Conservation (phyloP, 2,113 vertebrate species). For the Motacilla alba region DNA sequence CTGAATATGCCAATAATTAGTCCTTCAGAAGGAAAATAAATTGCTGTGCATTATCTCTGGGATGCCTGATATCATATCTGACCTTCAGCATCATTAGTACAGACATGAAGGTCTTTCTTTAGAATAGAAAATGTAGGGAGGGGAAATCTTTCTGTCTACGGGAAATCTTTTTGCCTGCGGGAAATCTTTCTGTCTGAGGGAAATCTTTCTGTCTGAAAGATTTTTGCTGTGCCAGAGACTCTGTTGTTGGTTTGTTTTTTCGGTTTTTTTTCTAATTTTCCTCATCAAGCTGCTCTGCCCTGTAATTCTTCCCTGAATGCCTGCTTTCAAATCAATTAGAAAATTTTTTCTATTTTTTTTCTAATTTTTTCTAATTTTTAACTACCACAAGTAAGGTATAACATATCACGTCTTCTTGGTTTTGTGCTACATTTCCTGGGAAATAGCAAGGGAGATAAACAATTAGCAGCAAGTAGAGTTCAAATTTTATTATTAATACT, state of each 20-base stretch:
- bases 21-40: constrained; percentile 63
- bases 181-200: too few relatives aligned
- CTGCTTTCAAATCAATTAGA: constrained; percentile 51
- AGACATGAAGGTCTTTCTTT: constrained; percentile 34
- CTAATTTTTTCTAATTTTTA: background rate
- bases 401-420: background rate
- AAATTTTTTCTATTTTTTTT: background rate
- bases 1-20: constrained; percentile 64
- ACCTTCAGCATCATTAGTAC: constrained; percentile 70
- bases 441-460: background rate
- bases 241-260: background rate
- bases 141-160: background rate
- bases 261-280: background rate
- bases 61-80: constrained; percentile 56
- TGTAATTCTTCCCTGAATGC: constrained; percentile 43
- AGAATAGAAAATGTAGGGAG: background rate
- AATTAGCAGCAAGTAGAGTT: background rate
- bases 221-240: background rate
- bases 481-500: background rate
- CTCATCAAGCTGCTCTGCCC: constrained; percentile 4
- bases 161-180: too few relatives aligned
- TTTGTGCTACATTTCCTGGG: background rate
- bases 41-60: constrained; percentile 50
- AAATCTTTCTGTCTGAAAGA: background rate
- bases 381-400: background rate